These are phyloP conservation scores for Xylocampa areola DNA, from an alignment of 2,888 invertebrate species.

Conservation along the genomic window DNA sequence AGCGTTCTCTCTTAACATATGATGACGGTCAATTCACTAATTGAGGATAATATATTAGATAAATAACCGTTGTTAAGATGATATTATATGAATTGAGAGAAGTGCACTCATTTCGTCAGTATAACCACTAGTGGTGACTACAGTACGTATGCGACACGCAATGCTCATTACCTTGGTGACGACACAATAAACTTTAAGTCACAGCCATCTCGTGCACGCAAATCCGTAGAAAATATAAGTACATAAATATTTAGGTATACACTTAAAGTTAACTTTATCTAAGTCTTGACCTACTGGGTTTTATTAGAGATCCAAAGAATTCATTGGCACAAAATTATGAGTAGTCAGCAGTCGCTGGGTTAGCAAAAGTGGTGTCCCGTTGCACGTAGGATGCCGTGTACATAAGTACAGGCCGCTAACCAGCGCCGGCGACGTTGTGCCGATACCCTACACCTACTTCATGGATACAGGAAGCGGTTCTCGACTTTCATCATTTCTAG, in stretches of 20 bases:
- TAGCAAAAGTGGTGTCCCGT: conserved; percentile 76
- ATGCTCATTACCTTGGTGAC: conserved; percentile 20
- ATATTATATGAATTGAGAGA: conserved; percentile 74
- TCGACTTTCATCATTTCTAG: conserved; percentile 66
- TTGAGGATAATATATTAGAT: conserved; percentile 74
- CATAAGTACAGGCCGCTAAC: conserved; percentile 49
- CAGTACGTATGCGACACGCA: conserved; percentile 41
- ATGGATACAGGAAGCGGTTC: conserved; percentile 71
- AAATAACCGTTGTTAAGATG: conserved; percentile 63
- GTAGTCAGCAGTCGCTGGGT: conserved; percentile 66
- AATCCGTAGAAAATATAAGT: conserved; percentile 8
- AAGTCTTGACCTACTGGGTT: conserved; percentile 24
- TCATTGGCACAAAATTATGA: conserved; percentile 74
- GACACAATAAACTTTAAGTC: conserved; percentile 17
- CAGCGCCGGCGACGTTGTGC: conserved; percentile 46
- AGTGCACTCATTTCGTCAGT: conserved; percentile 65
- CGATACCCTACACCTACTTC: conserved; percentile 64
- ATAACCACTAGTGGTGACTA: conserved; percentile 52
- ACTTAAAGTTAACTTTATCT: conserved; percentile 24
- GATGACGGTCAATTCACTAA: conserved; percentile 69
- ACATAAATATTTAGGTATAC: too few species aligned
- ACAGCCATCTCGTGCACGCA: conserved; percentile 6
- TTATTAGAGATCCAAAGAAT: conserved; percentile 50
- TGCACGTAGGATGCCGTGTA: conserved; percentile 65
- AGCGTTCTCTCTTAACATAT: conserved; percentile 59